These are phyloP conservation scores for Labeo calbasu DNA, from an alignment of 2,797 vertebrate species.

Conservation along the genomic window DNA sequence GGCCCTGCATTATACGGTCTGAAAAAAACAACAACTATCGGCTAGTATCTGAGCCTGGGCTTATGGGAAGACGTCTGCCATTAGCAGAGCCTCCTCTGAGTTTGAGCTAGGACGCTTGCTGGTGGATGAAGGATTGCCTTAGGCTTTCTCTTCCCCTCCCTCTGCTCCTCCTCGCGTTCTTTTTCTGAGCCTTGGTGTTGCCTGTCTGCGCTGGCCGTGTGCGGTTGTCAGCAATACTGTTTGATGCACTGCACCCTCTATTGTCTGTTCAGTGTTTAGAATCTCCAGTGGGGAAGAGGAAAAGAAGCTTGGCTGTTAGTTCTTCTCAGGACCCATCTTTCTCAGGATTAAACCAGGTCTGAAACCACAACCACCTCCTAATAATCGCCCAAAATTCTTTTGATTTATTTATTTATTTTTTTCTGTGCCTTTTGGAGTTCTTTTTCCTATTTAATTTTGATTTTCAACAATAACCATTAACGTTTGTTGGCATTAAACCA, in stretches of 20 bases:
- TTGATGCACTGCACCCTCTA: constrained; percentile 99
- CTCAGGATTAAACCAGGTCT: constrained; percentile 99
- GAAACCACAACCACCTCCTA: constrained; percentile 94
- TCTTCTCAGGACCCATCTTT: constrained; percentile 99
- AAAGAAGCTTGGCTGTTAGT: constrained; percentile 99
- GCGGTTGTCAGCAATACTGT: constrained; percentile 94
- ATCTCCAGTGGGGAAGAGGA: constrained; percentile 99
- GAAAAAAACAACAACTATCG: constrained; percentile 9
- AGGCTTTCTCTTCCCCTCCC: constrained; percentile 71
- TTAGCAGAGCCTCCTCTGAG: constrained; percentile 35
- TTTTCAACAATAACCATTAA: constrained; percentile 66
- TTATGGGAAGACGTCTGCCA: constrained; percentile 36
- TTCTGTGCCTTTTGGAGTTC: constrained; percentile 50
- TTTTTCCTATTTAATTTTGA: constrained; percentile 42
- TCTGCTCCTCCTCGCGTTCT: constrained; percentile 75
- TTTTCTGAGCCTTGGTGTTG: constrained; percentile 93
- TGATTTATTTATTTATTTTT: constrained; percentile 70
- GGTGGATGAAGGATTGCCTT: constrained; percentile 60
- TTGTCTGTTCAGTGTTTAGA: constrained; percentile 99
- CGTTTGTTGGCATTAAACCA: constrained; percentile 86
- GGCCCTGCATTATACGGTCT: constrained; percentile 17
- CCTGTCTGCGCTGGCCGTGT: constrained; percentile 95
- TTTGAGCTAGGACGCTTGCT: constrained; percentile 56
- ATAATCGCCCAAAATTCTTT: constrained; percentile 82
- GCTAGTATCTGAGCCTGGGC: constrained; percentile 40